Base-by-base conservation (phyloP, 92 coral and sea anemone species). In the Phenganax stokvisi region DNA sequence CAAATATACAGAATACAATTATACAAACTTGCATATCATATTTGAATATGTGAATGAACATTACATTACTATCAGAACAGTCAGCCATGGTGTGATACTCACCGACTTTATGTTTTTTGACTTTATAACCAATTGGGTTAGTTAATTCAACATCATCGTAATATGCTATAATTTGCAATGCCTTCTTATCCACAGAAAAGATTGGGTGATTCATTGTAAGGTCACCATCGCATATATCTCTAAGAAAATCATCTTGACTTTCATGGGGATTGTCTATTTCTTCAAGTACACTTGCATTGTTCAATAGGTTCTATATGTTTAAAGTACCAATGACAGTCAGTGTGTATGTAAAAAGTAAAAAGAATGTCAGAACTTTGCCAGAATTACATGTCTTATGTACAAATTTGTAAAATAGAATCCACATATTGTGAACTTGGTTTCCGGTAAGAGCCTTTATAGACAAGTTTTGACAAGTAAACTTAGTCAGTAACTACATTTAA, bases 41-140 rank as follows among this genome's bases (percentile, higher is more conserved):
- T 37, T 37, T 37, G 2, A 37, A 37, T 1, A 37, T 37, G 47
- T 37, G 47, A 37, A 37, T 37, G 47, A 37, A 37, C 47, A 37
- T 37, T 37, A 37, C 47, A 37, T 37, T 37, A 37, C 5, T 37
- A 37, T 37, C 2, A 37, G 47, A 37, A 37, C 47, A 37, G 5
- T 37, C 47, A 37, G 5, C 47, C 31, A 15, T 71, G 52, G 16
- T 29, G 51, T 29, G 31, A 9, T 10, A 71, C 75, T 71, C 54
- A 82, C 85, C 85, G 29, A 82, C 76, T 72, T 82, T 82, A 58
- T 82, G 85, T 57, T 69, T 71, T 70, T 56, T 82, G 44, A 70
- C 30, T 59, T 82, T 82, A 57, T n/a, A 82, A 82, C 85, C 85
- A 30, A 71, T 56, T 29, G 85, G 85, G 60, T 71, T 82, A 55